phyloP scores from a whole-genome alignment of 2,797 vertebrate genomes.

The Sebastes hopkinsi region DNA sequence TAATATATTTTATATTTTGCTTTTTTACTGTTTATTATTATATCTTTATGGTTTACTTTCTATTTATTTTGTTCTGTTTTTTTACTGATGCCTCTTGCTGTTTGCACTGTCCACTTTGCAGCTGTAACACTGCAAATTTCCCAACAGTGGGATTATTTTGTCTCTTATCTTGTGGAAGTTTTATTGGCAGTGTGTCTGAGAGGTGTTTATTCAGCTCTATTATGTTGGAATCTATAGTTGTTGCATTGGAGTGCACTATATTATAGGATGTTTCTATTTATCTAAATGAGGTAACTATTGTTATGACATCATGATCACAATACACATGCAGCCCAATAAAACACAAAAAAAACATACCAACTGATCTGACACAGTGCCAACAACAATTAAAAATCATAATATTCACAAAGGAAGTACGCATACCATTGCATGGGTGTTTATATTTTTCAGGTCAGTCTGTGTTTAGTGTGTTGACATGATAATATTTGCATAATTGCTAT shows the following conservation, averaged over 20 bases:
- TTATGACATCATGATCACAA: background rate
- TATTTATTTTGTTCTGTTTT: background rate
- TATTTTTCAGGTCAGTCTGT: background rate
- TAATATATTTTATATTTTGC: too few relatives aligned
- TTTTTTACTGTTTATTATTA: too few relatives aligned
- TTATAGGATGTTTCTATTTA: background rate
- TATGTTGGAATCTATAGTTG: too few relatives aligned
- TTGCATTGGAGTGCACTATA: background rate
- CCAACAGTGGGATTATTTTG: background rate
- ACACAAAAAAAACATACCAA: too few relatives aligned
- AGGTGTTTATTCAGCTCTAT: too few relatives aligned
- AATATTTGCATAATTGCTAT: background rate
- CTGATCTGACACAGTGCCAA: background rate
- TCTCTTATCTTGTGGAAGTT: background rate
- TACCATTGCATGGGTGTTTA: background rate
- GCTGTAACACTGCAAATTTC: background rate
- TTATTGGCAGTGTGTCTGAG: background rate
- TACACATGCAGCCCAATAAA: background rate
- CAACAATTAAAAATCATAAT: background rate
- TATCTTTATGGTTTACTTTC: too few relatives aligned
- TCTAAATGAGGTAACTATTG: background rate
- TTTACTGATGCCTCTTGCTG: background rate
- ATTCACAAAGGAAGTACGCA: background rate
- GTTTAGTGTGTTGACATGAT: too few relatives aligned
- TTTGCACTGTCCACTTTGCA: background rate